Evolutionary conservation across 2,113 vertebrate genomes (phyloP).

Genomic region (Melanostigma gelatinosum): DNA sequence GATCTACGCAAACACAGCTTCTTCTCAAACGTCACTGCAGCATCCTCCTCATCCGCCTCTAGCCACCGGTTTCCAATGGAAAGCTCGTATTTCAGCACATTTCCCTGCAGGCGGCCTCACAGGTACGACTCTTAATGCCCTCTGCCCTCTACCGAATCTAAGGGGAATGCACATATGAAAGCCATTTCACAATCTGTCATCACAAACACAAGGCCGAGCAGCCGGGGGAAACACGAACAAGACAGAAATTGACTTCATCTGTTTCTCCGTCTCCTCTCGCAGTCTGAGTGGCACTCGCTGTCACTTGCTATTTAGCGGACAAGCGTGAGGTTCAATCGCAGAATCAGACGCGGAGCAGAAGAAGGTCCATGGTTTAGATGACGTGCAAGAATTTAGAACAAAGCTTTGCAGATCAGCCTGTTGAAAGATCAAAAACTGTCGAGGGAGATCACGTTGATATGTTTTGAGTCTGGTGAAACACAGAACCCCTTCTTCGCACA

Average conservation of each 20-base stretch:
- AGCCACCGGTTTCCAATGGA: slow-evolving; percentile 46
- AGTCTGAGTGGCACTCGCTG: slow-evolving; percentile 70
- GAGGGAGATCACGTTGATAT: slow-evolving; percentile 33
- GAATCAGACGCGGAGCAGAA: slow-evolving; percentile 37
- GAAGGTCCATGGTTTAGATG: slow-evolving; percentile 26
- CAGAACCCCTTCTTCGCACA: slow-evolving; percentile 23
- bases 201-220: slow-evolving; percentile 50
- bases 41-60: slow-evolving; percentile 45
- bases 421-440: slow-evolving; percentile 44
- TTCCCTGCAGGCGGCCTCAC: slow-evolving; percentile 45
- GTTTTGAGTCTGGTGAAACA: slow-evolving; percentile 44
- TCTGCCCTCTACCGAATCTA: slow-evolving; percentile 52
- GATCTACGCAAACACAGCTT: slow-evolving; percentile 54
- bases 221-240: slow-evolving; percentile 47
- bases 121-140: slow-evolving; percentile 52
- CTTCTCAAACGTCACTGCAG: slow-evolving; percentile 34
- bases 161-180: slow-evolving; percentile 67
- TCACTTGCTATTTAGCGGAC: slow-evolving; percentile 70
- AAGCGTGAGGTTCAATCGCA: slow-evolving; percentile 44
- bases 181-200: slow-evolving; percentile 75
- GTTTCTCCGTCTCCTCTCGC: slow-evolving; percentile 66
- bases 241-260: slow-evolving; percentile 77
- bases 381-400: slow-evolving; percentile 53
- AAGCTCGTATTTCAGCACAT: slow-evolving; percentile 60
- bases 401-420: slow-evolving; percentile 47